phyloP scores from a whole-genome alignment of 2,797 vertebrate species.

The Gallinago nigripennis region DNA sequence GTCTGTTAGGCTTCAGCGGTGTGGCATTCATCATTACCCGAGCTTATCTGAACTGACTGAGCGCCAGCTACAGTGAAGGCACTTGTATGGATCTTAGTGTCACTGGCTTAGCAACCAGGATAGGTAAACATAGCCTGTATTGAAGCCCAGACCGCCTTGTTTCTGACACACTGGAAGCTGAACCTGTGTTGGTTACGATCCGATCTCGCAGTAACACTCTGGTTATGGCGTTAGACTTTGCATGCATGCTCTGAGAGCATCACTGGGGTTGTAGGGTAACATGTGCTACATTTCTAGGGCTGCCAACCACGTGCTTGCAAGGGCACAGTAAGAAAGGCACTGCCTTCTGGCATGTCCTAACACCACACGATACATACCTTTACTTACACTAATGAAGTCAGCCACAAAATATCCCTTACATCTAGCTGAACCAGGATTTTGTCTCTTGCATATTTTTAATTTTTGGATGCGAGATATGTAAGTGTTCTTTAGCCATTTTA shows the following conservation, averaged over 20 bases:
- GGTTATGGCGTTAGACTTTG: not conserved
- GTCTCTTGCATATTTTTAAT: not conserved
- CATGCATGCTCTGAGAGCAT: not conserved
- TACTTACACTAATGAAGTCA: not conserved
- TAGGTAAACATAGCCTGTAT: not conserved
- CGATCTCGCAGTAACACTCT: rapidly evolving
- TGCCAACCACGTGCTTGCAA: not conserved
- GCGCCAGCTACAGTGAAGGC: not conserved
- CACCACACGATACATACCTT: not conserved
- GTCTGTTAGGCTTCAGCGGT: not conserved
- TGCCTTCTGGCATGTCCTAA: not conserved
- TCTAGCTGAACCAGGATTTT: not conserved
- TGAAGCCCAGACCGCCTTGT: not conserved
- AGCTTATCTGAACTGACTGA: not conserved
- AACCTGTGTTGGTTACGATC: not conserved
- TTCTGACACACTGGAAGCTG: not conserved
- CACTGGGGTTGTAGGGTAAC: not conserved
- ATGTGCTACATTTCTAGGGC: not conserved
- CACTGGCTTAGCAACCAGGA: not conserved
- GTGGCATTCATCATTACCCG: too few species aligned
- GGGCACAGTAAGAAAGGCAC: not conserved
- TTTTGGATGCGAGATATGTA: not conserved
- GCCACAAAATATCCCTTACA: not conserved
- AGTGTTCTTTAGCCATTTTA: not conserved
- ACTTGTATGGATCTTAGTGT: not conserved